These are phyloP conservation scores for Larimichthys crocea DNA, from an alignment of 2,113 vertebrate genomes.

Conservation along the genomic window DNA sequence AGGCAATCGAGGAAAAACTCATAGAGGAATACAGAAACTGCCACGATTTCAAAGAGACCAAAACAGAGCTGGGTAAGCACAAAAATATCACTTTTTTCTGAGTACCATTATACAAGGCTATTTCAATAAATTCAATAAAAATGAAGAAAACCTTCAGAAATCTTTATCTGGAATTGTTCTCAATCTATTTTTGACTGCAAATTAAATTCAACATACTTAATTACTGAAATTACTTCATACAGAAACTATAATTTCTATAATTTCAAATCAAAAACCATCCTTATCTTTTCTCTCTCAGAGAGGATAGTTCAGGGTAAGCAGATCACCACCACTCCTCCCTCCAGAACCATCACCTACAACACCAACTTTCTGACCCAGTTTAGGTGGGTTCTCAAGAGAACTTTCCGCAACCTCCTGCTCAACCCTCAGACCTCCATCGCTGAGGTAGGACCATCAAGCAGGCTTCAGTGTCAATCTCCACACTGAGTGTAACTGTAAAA, in stretches of 20 bases:
- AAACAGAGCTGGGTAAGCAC: constrained; percentile 79
- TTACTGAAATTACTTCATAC: neutral
- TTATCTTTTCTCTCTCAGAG: constrained; percentile 41
- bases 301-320: constrained; percentile 66
- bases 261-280: neutral
- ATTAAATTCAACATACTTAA: no score
- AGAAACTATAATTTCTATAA: neutral
- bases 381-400: constrained; percentile 90
- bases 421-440: constrained; percentile 95
- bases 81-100: neutral
- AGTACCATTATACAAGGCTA: no score
- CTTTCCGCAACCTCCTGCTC: constrained; percentile 90
- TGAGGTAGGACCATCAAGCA: constrained; percentile 82
- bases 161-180: no score
- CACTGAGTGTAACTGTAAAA: neutral
- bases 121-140: no score
- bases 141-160: no score
- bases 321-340: constrained; percentile 37
- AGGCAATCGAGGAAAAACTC: constrained; percentile 85
- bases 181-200: no score
- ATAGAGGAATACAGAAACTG: constrained; percentile 85
- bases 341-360: constrained; percentile 86
- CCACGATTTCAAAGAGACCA: constrained; percentile 79
- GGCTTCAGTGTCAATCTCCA: neutral
- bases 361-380: constrained; percentile 92